Conservation (phyloP, 2,797 vertebrate species). For the Girardinus metallicus region DNA sequence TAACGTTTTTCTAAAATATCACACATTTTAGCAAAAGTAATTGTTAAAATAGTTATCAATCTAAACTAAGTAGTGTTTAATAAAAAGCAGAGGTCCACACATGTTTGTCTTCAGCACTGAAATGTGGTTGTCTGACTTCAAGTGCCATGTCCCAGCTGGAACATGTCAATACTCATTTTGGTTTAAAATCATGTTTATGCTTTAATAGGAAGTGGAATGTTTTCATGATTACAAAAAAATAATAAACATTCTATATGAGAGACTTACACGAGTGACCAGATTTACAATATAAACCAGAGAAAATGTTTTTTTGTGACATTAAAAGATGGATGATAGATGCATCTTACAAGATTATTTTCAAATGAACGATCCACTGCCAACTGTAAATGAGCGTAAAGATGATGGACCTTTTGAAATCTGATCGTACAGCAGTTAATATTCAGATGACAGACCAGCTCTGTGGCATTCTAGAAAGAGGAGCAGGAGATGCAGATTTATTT, state of each 20-base stretch:
- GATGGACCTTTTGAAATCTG: constrained; percentile 6
- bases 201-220: neutral
- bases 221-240: neutral
- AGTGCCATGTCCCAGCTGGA: neutral
- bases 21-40: neutral
- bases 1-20: neutral
- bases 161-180: neutral
- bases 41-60: neutral
- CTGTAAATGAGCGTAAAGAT: neutral
- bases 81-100: neutral
- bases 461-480: constrained; percentile 52
- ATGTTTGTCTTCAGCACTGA: neutral
- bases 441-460: constrained; percentile 24
- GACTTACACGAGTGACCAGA: neutral
- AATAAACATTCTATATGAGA: neutral
- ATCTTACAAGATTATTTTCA: neutral
- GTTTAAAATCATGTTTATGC: neutral
- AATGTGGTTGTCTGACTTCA: neutral
- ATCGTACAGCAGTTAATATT: constrained; percentile 27
- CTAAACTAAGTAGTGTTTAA: neutral
- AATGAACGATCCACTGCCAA: neutral
- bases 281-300: neutral
- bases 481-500: constrained; percentile 64
- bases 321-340: neutral
- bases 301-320: neutral